A percentile compares a stretch with the other conserved stretches of the same genome.
Evolutionary conservation across 2,797 vertebrate genomes (phyloP).

Genomic region (Hemitrygon akajei): DNA sequence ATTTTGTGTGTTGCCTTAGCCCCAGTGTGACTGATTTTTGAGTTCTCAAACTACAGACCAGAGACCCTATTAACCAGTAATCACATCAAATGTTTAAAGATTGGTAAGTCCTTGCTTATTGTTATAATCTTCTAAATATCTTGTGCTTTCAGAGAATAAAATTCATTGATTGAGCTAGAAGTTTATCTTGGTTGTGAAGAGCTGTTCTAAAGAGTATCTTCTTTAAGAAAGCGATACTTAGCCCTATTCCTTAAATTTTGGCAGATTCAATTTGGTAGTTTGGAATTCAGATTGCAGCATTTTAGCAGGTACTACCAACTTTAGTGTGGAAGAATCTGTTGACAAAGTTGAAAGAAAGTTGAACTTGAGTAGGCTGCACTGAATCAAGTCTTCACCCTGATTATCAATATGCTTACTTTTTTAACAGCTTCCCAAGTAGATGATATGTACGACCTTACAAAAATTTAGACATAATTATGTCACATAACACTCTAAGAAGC

Average conservation of each 20-base stretch:
- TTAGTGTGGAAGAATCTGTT: not conserved
- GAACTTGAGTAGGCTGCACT: not conserved
- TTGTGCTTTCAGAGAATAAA: not conserved
- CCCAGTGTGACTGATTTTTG: too few species aligned
- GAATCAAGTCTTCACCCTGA: not conserved
- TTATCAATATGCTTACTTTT: too few species aligned
- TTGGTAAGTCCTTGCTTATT: not conserved
- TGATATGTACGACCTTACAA: too few species aligned
- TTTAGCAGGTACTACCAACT: not conserved
- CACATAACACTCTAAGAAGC: too few species aligned
- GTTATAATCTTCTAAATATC: not conserved
- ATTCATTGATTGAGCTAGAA: not conserved
- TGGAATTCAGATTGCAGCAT: not conserved
- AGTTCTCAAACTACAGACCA: not conserved
- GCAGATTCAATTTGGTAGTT: not conserved
- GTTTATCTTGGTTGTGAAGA: not conserved
- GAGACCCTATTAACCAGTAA: not conserved
- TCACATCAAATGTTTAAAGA: not conserved
- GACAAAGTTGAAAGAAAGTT: not conserved
- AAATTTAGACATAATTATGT: too few species aligned
- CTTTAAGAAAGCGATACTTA: not conserved
- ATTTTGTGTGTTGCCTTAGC: too few species aligned
- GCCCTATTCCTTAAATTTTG: not conserved
- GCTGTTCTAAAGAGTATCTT: not conserved
- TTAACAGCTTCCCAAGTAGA: not conserved